Base-by-base conservation (phyloP, 2,113 vertebrate genomes). In the Micromys minutus region DNA sequence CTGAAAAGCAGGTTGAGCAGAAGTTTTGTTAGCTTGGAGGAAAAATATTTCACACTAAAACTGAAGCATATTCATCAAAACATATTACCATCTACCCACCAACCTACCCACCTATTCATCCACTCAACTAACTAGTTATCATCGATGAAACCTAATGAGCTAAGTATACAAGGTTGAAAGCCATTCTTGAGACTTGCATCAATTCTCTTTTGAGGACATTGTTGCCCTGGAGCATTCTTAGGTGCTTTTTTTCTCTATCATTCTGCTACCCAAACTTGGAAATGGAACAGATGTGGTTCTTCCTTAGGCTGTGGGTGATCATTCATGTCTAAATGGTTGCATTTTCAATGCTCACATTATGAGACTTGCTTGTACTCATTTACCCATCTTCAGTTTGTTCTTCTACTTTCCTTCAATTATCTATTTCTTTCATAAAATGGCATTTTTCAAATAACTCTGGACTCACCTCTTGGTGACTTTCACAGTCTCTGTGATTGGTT, bases 391-490 rank as follows among this genome's bases (percentile, higher is more conserved):
- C 6, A 12, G 42, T 7, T 39, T 52, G 24, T 52, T 77, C 36
- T 74, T 24, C 36, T 21, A n/a, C 59, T 91, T 72, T 71, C 13
- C 29, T 91, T 59, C 31, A 6, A 9, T 55, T 89, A 7, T 42
- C 63, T 87, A 74, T 5, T 59, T 85, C 67, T 91, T 75, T 89
- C 12, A 57, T 74, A 61, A 67, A 61, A 22, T 29, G 36, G 19
- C 4, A 65, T 11, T 91, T 17, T 75, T 52, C 52, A 52, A 90
- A 90, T 7, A 63, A 3, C 39, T 76, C 6, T n/a, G 45, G 36
- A 93, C 55, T 95, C 81, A 87, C 52, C 34, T 74, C 34, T 69
- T 75, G 80, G 31, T 72, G 31, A 77, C 65, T 94, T n/a, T 84
- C 7, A 71, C 83, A 88, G 69, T 67, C 24, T 72, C 21, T n/a